A percentile compares a stretch with the other conserved stretches of the same genome.
These are phyloP conservation scores for Zaprionus lachaisei DNA, from an alignment of 1,140 invertebrate species.

Conservation along the genomic window DNA sequence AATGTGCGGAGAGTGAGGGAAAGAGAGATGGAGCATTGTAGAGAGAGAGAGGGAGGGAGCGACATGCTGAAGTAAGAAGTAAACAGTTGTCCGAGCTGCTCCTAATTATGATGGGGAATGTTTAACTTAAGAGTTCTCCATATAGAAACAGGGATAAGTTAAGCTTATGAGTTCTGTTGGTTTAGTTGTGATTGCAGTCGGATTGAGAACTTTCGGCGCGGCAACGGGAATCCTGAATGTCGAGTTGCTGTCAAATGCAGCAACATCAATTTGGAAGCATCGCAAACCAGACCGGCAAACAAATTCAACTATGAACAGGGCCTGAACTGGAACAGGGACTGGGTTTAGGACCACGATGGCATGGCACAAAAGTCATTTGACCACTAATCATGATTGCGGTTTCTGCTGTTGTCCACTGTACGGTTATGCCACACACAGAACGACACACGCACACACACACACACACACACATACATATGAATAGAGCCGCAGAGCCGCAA, in stretches of 20 bases:
- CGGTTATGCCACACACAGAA: constrained; percentile 26
- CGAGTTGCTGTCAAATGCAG: constrained; percentile 29
- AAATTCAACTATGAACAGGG: constrained; percentile 25
- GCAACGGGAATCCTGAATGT: neutral
- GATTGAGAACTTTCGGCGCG: neutral
- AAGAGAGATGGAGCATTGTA: no score
- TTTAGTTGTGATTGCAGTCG: neutral
- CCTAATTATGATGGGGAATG: neutral
- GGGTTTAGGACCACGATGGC: constrained; percentile 12
- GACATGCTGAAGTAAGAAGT: no score
- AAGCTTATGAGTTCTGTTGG: neutral
- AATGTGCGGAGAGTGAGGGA: neutral
- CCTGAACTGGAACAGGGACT: neutral
- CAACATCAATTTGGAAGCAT: constrained; percentile 13
- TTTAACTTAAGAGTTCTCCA: neutral
- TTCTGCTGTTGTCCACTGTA: constrained; percentile 38
- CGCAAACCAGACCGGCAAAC: neutral
- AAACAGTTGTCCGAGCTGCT: neutral
- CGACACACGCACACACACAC: constrained; percentile 4
- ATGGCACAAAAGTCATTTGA: constrained; percentile 68
- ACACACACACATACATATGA: neutral
- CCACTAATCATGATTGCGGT: constrained; percentile 76
- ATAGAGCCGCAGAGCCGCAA: constrained; percentile 3
- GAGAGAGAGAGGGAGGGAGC: no score
- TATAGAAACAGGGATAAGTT: neutral